phyloP scores from a whole-genome alignment of 23 tunicate genomes.

The Corella eumyota region DNA sequence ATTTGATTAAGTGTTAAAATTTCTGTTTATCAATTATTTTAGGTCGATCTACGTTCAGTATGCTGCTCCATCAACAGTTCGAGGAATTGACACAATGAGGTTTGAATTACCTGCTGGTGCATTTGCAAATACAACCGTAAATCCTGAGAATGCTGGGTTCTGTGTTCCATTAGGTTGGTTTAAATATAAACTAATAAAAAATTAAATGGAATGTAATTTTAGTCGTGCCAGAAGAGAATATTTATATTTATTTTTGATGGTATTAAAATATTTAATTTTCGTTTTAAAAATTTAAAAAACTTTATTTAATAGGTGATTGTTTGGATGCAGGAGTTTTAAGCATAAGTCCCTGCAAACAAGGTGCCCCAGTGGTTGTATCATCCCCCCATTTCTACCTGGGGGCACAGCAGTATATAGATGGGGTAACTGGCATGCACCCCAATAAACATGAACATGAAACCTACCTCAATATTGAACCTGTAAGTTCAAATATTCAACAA shows the following conservation, averaged over 20 bases:
- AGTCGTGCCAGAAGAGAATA: not conserved
- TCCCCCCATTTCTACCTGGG: constrained; percentile 84
- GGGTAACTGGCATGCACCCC: constrained; percentile 55
- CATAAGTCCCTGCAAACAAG: constrained; percentile 76
- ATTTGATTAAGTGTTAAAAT: too few relatives aligned
- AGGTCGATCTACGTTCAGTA: constrained; percentile 47
- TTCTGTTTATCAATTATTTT: too few relatives aligned
- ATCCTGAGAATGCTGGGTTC: constrained; percentile 70
- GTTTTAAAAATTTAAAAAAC: too few relatives aligned
- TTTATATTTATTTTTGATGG: not conserved
- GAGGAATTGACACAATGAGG: constrained; percentile 48
- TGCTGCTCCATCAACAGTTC: constrained; percentile 30
- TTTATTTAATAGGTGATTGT: constrained; percentile 54
- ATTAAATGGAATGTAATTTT: too few relatives aligned
- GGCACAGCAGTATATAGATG: constrained; percentile 43
- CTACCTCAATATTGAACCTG: constrained; percentile 69
- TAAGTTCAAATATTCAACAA: not conserved
- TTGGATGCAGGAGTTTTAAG: constrained; percentile 63
- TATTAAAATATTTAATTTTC: not conserved
- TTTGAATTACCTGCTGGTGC: constrained; percentile 47
- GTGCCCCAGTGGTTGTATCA: constrained; percentile 69
- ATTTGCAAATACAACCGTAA: constrained; percentile 46
- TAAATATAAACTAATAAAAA: not conserved
- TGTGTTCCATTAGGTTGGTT: constrained; percentile 46
- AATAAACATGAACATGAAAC: constrained; percentile 53